phyloP scores from a whole-genome alignment of 2,113 vertebrate genomes.

The Pseudorhombus dupliciocellatus region DNA sequence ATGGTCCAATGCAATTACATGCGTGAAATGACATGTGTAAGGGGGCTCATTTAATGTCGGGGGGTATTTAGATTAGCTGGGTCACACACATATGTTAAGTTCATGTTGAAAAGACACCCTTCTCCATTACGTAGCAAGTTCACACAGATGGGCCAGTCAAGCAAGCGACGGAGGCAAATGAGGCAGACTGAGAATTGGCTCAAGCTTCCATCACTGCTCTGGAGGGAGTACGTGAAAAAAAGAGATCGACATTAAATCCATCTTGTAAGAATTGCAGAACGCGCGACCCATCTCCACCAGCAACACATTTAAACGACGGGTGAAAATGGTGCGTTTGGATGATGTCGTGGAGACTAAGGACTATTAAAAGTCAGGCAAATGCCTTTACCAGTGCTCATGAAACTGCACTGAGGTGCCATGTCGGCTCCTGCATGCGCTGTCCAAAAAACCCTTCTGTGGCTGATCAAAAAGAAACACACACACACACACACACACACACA shows the following conservation, averaged over 20 bases:
- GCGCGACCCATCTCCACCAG: slow-evolving; percentile 26
- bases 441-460: slow-evolving; percentile 69
- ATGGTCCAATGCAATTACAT: slow-evolving; percentile 3
- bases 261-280: slow-evolving; percentile 22
- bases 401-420: slow-evolving; percentile 70
- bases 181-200: slow-evolving; percentile 35
- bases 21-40: slow-evolving; percentile 15
- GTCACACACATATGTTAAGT: slow-evolving; percentile 1
- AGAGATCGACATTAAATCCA: slow-evolving; percentile 50
- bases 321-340: slow-evolving; percentile 54
- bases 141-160: slow-evolving; percentile 28
- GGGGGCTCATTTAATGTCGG: background rate
- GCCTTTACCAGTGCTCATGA: slow-evolving; percentile 77
- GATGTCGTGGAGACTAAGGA: slow-evolving; percentile 61
- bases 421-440: slow-evolving; percentile 48
- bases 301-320: slow-evolving; percentile 38
- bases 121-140: slow-evolving; percentile 1
- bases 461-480: slow-evolving; percentile 67
- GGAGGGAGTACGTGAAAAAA: slow-evolving; percentile 11
- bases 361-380: slow-evolving; percentile 74
- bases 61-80: slow-evolving; percentile 1
- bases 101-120: background rate
- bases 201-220: slow-evolving; percentile 8
- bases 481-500: slow-evolving; percentile 27
- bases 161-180: slow-evolving; percentile 47